Percentiles rank a stretch among this genome's conserved stretches.
These are phyloP conservation scores for Cactoblastis cactorum DNA, from an alignment of 2,888 invertebrate genomes.

Conservation along the genomic window DNA sequence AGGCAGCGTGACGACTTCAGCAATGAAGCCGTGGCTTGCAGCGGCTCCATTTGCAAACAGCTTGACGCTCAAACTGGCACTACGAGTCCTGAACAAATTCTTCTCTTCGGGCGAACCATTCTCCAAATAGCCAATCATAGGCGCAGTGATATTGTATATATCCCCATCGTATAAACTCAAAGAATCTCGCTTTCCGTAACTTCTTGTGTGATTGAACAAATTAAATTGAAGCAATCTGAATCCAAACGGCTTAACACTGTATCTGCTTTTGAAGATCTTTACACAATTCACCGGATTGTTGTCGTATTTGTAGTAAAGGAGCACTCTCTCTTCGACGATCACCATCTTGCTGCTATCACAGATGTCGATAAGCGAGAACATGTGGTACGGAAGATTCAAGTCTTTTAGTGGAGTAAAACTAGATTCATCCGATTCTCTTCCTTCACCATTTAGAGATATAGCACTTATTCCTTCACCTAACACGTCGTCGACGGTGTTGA, in stretches of 20 bases:
- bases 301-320: slow-evolving; percentile 98
- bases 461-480: slow-evolving; percentile 94
- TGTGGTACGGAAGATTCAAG: slow-evolving; percentile 90
- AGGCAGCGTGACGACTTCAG: slow-evolving; percentile 96
- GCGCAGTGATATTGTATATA: slow-evolving; percentile 90
- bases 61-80: slow-evolving; percentile 91
- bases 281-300: slow-evolving; percentile 98
- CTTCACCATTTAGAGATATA: slow-evolving; percentile 95
- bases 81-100: slow-evolving; percentile 85
- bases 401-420: slow-evolving; percentile 92
- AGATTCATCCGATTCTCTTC: slow-evolving; percentile 90
- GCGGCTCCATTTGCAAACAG: slow-evolving; percentile 97
- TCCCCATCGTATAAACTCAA: slow-evolving; percentile 95
- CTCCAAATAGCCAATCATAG: slow-evolving; percentile 84
- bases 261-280: slow-evolving; percentile 95
- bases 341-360: slow-evolving; percentile 97
- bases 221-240: slow-evolving; percentile 94
- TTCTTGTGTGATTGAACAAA: slow-evolving; percentile 91
- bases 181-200: slow-evolving; percentile 90
- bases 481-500: slow-evolving; percentile 87
- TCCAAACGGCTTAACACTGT: slow-evolving; percentile 91
- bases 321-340: slow-evolving; percentile 90
- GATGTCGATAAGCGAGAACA: slow-evolving; percentile 97
- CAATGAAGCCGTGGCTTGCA: slow-evolving; percentile 96
- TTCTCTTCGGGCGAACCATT: slow-evolving; percentile 85